Evolutionary conservation across 2,888 invertebrate genomes (phyloP).

Genomic region (Polydrusus cervinus): DNA sequence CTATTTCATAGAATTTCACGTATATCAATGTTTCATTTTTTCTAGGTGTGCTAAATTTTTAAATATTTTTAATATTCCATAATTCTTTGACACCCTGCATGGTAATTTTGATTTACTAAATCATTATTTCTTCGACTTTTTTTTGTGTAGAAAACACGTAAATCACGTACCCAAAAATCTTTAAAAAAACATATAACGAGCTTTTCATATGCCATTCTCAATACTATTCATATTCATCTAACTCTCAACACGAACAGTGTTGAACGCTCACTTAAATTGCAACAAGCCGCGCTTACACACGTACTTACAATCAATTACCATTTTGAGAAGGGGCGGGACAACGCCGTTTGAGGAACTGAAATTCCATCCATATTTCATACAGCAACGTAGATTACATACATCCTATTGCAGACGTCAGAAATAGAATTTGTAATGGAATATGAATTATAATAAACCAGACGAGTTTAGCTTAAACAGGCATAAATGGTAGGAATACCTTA

Average conservation of each 20-base stretch:
- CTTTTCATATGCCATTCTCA: not conserved
- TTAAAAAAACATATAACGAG: not conserved
- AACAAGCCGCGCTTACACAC: slow-evolving; percentile 36
- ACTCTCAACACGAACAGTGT: slow-evolving; percentile 25
- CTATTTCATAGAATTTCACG: too few species aligned
- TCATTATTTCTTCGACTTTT: too few species aligned
- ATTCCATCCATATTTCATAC: slow-evolving; percentile 34
- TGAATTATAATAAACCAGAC: slow-evolving; percentile 11
- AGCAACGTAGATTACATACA: slow-evolving; percentile 24
- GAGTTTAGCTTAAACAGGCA: not conserved
- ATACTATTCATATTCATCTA: slow-evolving; percentile 22
- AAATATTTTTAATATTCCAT: too few species aligned
- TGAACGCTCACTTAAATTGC: slow-evolving; percentile 32
- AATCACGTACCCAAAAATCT: too few species aligned
- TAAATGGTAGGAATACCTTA: not conserved
- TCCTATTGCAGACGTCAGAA: slow-evolving; percentile 27
- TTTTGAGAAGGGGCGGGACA: slow-evolving; percentile 14
- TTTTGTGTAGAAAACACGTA: too few species aligned
- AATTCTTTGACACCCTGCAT: too few species aligned
- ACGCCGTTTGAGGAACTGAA: slow-evolving; percentile 28
- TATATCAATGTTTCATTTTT: too few species aligned
- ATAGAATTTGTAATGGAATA: slow-evolving; percentile 30
- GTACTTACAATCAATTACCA: slow-evolving; percentile 42
- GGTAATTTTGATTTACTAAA: too few species aligned
- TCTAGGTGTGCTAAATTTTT: too few species aligned